These are phyloP conservation scores for Orthosia incerta DNA, from an alignment of 2,888 invertebrate species.

Conservation along the genomic window DNA sequence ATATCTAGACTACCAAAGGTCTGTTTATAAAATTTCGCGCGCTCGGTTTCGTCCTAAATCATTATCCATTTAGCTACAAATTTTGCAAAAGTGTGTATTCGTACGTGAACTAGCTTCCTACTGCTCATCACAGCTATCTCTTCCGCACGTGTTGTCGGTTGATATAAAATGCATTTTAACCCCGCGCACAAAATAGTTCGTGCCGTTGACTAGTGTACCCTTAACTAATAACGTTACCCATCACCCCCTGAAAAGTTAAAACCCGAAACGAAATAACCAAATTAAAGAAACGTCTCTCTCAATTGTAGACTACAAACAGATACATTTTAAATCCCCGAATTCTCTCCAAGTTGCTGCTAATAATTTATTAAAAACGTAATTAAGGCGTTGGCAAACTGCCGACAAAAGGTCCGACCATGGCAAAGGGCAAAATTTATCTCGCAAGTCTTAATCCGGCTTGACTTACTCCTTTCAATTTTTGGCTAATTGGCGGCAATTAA, in stretches of 20 bases:
- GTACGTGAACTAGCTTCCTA: too few species aligned
- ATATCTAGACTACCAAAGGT: too few species aligned
- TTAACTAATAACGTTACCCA: background rate
- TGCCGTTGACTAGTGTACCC: too few species aligned
- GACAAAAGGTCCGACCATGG: slow-evolving; percentile 57
- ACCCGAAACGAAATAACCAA: slow-evolving; percentile 18
- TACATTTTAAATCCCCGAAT: slow-evolving; percentile 62
- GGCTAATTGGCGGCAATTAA: slow-evolving; percentile 69
- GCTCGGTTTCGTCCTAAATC: too few species aligned
- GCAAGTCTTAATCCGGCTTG: slow-evolving; percentile 62
- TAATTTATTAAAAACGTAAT: slow-evolving; percentile 83
- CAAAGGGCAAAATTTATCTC: slow-evolving; percentile 71
- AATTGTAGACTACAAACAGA: slow-evolving; percentile 39
- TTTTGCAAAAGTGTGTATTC: too few species aligned
- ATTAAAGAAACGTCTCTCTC: slow-evolving; percentile 30
- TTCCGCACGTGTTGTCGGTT: too few species aligned
- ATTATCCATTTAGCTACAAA: too few species aligned
- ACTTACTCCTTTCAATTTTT: slow-evolving; percentile 67
- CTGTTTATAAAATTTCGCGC: too few species aligned
- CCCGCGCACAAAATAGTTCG: too few species aligned
- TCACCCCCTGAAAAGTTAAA: slow-evolving; percentile 28
- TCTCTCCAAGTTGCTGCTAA: slow-evolving; percentile 64
- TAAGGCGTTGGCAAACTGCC: slow-evolving; percentile 71
- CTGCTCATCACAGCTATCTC: too few species aligned
- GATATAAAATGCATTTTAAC: too few species aligned